Evolutionary conservation across 1,140 invertebrate species (phyloP).

Genomic region (Zaprionus kolodkinae): DNA sequence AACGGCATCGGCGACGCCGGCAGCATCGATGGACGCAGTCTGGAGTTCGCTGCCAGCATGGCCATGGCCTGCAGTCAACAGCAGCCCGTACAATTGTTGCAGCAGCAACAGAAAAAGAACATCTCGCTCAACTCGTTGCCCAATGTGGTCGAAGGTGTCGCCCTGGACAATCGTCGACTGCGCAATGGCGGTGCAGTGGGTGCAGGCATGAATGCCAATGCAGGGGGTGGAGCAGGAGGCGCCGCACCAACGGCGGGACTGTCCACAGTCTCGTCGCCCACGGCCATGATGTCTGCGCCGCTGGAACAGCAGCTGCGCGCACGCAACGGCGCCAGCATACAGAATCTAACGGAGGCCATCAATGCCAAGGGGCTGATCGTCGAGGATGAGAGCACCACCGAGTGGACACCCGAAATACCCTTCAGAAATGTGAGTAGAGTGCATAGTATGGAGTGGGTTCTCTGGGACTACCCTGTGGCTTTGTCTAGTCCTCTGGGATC

Average conservation of each 20-base stretch:
- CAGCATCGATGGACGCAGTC: conserved; percentile 66
- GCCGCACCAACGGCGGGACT: conserved; percentile 42
- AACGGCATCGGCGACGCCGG: conserved; percentile 45
- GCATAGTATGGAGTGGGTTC: no score
- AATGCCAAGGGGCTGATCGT: conserved; percentile 84
- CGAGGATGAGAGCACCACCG: conserved; percentile 91
- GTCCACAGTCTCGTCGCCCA: conserved; percentile 76
- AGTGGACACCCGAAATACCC: conserved; percentile 96
- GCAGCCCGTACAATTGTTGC: conserved; percentile 65
- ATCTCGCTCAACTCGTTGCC: conserved; percentile 78
- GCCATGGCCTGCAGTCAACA: conserved; percentile 51
- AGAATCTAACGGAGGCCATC: conserved; percentile 66
- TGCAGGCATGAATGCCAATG: conserved; percentile 16
- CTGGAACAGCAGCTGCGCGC: conserved; percentile 67
- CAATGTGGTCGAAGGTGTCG: conserved; percentile 79
- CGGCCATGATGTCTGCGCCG: conserved; percentile 60
- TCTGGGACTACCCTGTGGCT: no score
- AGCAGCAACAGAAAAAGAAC: conserved; percentile 79
- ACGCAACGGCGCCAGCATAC: conserved; percentile 68
- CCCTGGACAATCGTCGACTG: conserved; percentile 60
- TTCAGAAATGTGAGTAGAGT: conserved; percentile 94
- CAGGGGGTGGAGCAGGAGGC: not conserved
- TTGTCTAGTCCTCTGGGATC: no score
- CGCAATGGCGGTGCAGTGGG: conserved; percentile 50
- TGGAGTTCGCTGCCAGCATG: conserved; percentile 60